Conservation (phyloP, 2,888 invertebrate genomes). For the Lepeophtheirus nordmannii region DNA sequence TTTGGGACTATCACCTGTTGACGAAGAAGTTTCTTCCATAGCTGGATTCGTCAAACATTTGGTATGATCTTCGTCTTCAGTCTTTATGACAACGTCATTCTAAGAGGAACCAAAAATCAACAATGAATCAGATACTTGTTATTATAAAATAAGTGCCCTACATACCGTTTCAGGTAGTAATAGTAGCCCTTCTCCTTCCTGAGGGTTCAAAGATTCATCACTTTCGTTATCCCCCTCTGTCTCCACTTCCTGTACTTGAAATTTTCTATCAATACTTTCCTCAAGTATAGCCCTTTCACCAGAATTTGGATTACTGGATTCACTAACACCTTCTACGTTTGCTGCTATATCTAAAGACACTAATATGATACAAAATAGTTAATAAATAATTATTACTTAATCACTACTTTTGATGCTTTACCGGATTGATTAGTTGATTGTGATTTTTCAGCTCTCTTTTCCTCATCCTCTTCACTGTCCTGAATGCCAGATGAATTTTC, state of each 20-base stretch:
- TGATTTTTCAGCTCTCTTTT: neutral
- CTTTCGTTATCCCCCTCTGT: neutral
- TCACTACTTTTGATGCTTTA: neutral
- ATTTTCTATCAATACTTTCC: no score
- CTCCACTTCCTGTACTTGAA: no score
- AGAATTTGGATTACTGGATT: no score
- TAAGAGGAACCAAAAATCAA: neutral
- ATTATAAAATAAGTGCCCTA: neutral
- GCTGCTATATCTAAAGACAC: no score
- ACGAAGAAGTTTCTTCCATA: neutral
- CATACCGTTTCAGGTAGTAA: neutral
- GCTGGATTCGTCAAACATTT: neutral
- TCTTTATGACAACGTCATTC: conserved; percentile 3
- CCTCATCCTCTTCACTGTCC: neutral
- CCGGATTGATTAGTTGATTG: neutral
- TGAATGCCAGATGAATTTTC: neutral
- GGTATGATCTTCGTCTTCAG: conserved; percentile 1
- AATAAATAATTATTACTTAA: no score
- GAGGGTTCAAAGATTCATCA: neutral
- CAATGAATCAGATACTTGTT: neutral
- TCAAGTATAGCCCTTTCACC: no score
- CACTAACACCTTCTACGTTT: no score
- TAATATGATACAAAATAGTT: no score
- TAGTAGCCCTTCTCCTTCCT: neutral
- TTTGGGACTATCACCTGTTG: conserved; percentile 1